Evolutionary conservation across 1,140 invertebrate species (phyloP).

Genomic region (Phenacoccus solenopsis): DNA sequence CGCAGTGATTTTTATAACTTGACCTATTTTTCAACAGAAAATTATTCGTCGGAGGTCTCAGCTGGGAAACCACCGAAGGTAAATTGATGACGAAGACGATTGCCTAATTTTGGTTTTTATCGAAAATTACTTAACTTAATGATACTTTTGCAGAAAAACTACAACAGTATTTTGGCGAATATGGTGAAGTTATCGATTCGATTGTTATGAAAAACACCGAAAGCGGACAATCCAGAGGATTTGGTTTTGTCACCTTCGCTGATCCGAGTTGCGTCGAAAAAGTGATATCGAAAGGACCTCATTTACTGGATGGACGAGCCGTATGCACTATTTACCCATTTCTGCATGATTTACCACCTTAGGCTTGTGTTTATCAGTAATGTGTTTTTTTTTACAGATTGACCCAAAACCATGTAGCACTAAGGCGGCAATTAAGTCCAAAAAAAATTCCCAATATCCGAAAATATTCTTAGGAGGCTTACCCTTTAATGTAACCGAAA

Average conservation of each 20-base stretch:
- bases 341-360: not conserved
- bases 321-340: conserved; percentile 40
- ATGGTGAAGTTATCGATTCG: conserved; percentile 6
- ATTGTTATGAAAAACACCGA: conserved; percentile 7
- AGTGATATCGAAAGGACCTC: conserved; percentile 82
- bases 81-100: not conserved
- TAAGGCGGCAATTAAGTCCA: not conserved
- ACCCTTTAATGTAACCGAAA: not conserved
- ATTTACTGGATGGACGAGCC: conserved; percentile 91
- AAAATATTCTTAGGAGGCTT: conserved; percentile 6
- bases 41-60: not conserved
- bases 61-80: conserved; percentile 10
- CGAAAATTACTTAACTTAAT: not conserved
- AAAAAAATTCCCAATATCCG: conserved; percentile 8
- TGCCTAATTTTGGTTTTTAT: not conserved
- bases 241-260: conserved; percentile 92
- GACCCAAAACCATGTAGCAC: conserved; percentile 6
- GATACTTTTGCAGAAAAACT: not conserved
- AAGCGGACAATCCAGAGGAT: conserved; percentile 54
- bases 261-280: conserved; percentile 88
- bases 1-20: not conserved
- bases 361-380: not conserved
- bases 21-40: not conserved
- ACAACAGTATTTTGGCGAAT: conserved; percentile 10
- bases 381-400: not conserved